Percentiles rank a stretch among this genome's conserved stretches.
phyloP scores from a whole-genome alignment of 2,113 vertebrate species.

The Sturnus vulgaris region DNA sequence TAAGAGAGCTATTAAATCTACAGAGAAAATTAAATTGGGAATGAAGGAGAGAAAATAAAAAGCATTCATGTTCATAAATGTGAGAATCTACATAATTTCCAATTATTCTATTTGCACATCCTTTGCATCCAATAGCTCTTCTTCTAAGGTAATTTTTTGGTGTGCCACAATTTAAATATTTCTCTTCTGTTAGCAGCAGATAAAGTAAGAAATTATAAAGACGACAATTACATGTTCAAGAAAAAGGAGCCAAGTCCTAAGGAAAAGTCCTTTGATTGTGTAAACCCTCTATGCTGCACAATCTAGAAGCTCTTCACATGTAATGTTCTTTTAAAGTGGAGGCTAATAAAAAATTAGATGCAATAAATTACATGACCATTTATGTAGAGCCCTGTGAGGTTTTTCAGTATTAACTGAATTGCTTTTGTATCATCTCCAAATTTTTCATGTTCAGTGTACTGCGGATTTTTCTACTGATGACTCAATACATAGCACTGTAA shows the following conservation, averaged over 20 bases:
- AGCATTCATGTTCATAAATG: slow-evolving; percentile 50
- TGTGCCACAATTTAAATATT: background rate
- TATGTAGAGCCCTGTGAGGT: background rate
- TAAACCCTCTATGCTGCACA: background rate
- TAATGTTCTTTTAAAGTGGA: background rate
- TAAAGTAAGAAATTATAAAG: background rate
- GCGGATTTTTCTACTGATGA: background rate
- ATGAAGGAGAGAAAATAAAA: slow-evolving; percentile 50
- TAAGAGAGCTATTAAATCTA: slow-evolving; percentile 57
- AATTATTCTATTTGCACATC: slow-evolving; percentile 63
- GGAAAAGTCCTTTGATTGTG: background rate
- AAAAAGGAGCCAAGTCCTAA: background rate
- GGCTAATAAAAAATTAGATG: background rate
- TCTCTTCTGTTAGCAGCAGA: background rate
- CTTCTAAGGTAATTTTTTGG: slow-evolving; percentile 53
- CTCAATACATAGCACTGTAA: background rate
- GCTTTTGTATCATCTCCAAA: background rate
- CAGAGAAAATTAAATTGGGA: slow-evolving; percentile 50
- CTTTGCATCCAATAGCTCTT: slow-evolving; percentile 69
- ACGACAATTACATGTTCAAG: background rate
- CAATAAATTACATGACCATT: background rate
- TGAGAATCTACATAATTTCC: slow-evolving; percentile 65
- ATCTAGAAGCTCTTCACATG: background rate
- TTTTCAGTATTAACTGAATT: background rate
- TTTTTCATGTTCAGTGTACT: background rate